A percentile compares a stretch with the other conserved stretches of the same genome.
Evolutionary conservation across 2,888 invertebrate species (phyloP).

Genomic region (Amiota mariae): DNA sequence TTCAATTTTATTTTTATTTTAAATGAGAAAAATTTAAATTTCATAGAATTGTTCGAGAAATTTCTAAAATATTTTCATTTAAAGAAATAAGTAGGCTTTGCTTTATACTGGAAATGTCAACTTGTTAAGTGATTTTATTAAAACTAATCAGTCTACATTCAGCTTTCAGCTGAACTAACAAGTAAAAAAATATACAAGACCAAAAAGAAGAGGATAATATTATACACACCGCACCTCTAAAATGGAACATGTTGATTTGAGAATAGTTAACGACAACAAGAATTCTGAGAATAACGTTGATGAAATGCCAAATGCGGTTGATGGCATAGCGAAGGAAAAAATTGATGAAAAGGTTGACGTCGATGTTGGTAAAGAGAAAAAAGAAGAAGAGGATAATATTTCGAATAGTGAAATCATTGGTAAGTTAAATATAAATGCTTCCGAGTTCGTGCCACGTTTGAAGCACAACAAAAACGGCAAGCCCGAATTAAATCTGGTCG

Average conservation of each 20-base stretch:
- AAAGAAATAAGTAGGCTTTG: too few species aligned
- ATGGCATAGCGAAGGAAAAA: neutral
- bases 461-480: neutral
- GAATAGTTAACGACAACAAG: too few species aligned
- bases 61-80: too few species aligned
- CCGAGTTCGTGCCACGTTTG: slow-evolving; percentile 49
- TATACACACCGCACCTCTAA: neutral
- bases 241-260: too few species aligned
- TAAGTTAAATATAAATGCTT: slow-evolving; percentile 53
- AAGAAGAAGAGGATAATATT: neutral
- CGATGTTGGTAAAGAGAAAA: neutral
- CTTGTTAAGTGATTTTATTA: neutral
- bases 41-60: neutral
- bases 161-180: neutral
- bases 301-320: neutral
- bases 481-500: neutral
- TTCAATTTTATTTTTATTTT: neutral
- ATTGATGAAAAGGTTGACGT: neutral
- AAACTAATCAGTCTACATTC: slow-evolving; percentile 1
- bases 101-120: neutral
- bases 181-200: neutral
- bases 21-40: neutral
- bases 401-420: neutral
- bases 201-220: neutral
- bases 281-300: too few species aligned